Percentiles rank a stretch among this genome's conserved stretches.
These are phyloP conservation scores for Andrena chrysosceles DNA, from an alignment of 2,888 invertebrate species.

Conservation along the genomic window DNA sequence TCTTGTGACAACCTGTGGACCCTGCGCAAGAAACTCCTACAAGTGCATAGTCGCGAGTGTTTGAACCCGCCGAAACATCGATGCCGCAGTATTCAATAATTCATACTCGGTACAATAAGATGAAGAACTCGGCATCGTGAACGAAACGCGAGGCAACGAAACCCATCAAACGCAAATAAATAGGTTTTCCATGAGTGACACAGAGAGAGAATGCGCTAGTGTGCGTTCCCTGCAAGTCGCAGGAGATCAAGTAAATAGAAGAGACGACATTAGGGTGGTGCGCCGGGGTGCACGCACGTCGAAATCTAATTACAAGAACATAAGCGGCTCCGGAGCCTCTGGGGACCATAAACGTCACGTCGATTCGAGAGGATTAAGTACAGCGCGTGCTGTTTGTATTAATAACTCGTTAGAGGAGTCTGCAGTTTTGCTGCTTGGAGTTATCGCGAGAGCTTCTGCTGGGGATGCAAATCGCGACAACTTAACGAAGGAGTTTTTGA, in stretches of 20 bases:
- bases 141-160: slow-evolving; percentile 1
- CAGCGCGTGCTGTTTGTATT: slow-evolving; percentile 39
- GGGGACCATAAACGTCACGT: slow-evolving; percentile 63
- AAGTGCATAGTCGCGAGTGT: neutral
- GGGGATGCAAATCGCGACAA: too few relatives aligned
- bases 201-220: slow-evolving; percentile 10
- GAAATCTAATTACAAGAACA: slow-evolving; percentile 81
- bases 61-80: neutral
- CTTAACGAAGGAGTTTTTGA: too few relatives aligned
- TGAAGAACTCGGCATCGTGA: neutral
- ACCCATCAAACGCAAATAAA: neutral
- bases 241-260: slow-evolving; percentile 35
- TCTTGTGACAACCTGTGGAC: neutral
- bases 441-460: neutral
- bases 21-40: neutral
- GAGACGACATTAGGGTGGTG: slow-evolving; percentile 66
- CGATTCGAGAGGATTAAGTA: slow-evolving; percentile 33
- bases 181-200: slow-evolving; percentile 16
- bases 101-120: slow-evolving; percentile 10
- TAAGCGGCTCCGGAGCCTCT: slow-evolving; percentile 69
- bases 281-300: slow-evolving; percentile 68
- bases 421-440: neutral
- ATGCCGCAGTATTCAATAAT: slow-evolving; percentile 19
- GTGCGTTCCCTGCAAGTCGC: slow-evolving; percentile 1
- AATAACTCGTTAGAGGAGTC: slow-evolving; percentile 11